Conservation (phyloP, 2,113 vertebrate genomes). For the Amphiprion ocellaris region DNA sequence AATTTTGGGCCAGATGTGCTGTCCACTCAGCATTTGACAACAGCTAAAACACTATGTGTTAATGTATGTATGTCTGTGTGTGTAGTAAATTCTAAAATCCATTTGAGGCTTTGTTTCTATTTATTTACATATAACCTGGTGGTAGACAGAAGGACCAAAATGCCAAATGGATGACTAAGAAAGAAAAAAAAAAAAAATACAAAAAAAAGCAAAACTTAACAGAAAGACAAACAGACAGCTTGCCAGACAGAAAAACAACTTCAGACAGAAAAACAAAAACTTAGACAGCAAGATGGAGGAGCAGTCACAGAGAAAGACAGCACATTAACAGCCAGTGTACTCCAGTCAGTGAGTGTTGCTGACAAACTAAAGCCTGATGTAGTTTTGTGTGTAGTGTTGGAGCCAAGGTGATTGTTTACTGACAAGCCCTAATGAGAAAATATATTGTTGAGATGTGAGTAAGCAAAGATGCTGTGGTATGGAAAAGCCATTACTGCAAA, state of each 20-base stretch:
- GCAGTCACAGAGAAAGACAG: conserved; percentile 31
- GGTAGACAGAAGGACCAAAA: conserved; percentile 13
- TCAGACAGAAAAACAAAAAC: conserved; percentile 34
- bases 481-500: conserved; percentile 72
- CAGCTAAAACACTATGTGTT: not conserved
- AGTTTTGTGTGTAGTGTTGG: conserved; percentile 28
- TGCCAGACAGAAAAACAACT: conserved; percentile 13
- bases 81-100: conserved; percentile 6
- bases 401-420: conserved; percentile 68
- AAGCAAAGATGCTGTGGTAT: conserved; percentile 66
- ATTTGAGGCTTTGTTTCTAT: conserved; percentile 13
- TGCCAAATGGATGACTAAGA: not conserved
- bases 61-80: not conserved
- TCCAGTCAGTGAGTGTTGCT: conserved; percentile 61
- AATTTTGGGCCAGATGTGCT: conserved; percentile 45
- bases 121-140: conserved; percentile 22
- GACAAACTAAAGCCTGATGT: conserved; percentile 67
- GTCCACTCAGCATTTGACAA: conserved; percentile 40
- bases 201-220: not conserved
- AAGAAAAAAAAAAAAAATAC: not conserved
- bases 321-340: conserved; percentile 35
- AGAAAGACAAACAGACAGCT: conserved; percentile 13
- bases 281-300: conserved; percentile 29
- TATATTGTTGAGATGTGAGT: conserved; percentile 67
- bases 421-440: conserved; percentile 66